Base-by-base conservation (phyloP, 2,113 vertebrate species). In the Anhinga rufa region DNA sequence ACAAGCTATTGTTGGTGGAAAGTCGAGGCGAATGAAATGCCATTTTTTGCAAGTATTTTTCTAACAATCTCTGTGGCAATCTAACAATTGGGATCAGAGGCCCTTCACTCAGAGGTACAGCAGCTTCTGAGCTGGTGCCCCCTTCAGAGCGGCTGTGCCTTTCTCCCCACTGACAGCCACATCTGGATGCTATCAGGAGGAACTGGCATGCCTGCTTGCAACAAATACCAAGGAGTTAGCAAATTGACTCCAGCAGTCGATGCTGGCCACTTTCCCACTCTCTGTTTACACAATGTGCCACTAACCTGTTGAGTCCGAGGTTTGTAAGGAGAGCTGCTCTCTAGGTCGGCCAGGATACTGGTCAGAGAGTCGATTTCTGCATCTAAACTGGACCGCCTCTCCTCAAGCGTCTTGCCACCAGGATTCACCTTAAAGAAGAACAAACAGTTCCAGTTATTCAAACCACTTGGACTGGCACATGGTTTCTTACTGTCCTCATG, bases 351-450 rank as follows among this genome's bases (percentile, higher is more conserved):
- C 95, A 99, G 96, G 96, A 99, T 99, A 90, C 99, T 99, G 86
- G 99, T 99, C 96, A 99, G 95, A 11, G 99, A 99, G 97, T 99
- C 99, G 0, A 99, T 99, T 97, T 99, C 99, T 6, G 99, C 99
- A 29, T 99, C 99, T 95, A 99, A 97, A 88, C 99, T 99, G 82
- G 99, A 99, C 24, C 99, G 98, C 34, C 99, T 98, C 97, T 99
- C 99, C 78, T 99, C 98, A 72, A 99, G 97, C 0, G 99, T 99
- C 97, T 99, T 99, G 93, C 98, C 98, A 19, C 99, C 98, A 26
- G 98, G 98, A 95, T 98, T 99, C 69, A 98, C 97, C 98, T 98
- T 82, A 29, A 51, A 77, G 61, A 94, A 88, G 65, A 65, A 93
- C 80, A 49, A 82, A 77, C 48, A 85, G 44, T 19, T 92, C n/a